Conservation (phyloP, 2,797 vertebrate genomes). For the Chelonia mydas region DNA sequence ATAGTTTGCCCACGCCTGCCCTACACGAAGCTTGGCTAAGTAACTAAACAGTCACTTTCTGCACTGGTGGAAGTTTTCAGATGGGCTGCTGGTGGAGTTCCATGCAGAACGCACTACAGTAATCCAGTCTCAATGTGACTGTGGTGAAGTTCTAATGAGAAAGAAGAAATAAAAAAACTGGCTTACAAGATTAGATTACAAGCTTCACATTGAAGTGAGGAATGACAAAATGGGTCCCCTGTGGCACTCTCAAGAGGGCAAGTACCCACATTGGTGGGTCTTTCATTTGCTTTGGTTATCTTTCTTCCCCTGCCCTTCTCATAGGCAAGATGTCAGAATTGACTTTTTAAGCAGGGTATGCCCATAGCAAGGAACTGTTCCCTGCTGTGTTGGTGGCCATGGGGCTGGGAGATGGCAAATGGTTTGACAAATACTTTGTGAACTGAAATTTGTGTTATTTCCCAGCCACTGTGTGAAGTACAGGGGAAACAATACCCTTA, state of each 20-base stretch:
- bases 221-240: fast-evolving
- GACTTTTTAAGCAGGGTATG: fast-evolving
- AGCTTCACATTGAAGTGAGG: not conserved
- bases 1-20: not conserved
- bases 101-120: not conserved
- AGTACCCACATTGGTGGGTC: not conserved
- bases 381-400: not conserved
- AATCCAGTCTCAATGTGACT: not conserved
- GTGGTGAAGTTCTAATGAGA: not conserved
- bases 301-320: constrained; percentile 27
- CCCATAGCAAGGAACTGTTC: fast-evolving
- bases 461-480: not conserved
- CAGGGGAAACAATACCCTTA: not conserved
- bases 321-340: fast-evolving
- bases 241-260: fast-evolving
- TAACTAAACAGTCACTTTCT: not conserved
- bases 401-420: fast-evolving
- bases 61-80: not conserved
- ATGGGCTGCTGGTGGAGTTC: not conserved
- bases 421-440: not conserved
- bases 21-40: not conserved
- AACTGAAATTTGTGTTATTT: constrained; percentile 51
- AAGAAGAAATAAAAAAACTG: not conserved
- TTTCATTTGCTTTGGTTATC: not conserved
- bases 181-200: fast-evolving